Evolutionary conservation across 2,888 invertebrate species (phyloP).

Genomic region (Chrysomela aeneicollis): DNA sequence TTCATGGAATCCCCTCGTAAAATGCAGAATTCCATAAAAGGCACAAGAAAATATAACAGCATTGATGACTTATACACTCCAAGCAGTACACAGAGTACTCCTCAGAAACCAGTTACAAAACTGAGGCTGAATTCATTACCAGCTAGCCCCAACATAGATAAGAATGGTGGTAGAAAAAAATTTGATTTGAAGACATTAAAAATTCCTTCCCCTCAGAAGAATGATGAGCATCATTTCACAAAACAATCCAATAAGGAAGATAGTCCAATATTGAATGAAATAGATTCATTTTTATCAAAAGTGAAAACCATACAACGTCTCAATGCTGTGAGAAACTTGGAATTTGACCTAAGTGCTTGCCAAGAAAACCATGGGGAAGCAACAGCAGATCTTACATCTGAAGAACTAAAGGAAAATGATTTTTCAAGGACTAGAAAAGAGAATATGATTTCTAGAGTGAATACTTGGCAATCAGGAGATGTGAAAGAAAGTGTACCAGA

Average conservation of each 20-base stretch:
- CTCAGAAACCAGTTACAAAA: conserved; percentile 55
- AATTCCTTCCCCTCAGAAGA: conserved; percentile 31
- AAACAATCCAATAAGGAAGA: conserved; percentile 28
- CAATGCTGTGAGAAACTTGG: conserved; percentile 49
- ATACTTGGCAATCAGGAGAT: conserved; percentile 53
- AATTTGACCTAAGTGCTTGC: conserved; percentile 45
- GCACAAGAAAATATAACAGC: conserved; percentile 48
- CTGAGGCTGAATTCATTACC: conserved; percentile 54
- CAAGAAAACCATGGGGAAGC: not conserved
- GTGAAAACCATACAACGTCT: conserved; percentile 53
- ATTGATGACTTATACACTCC: conserved; percentile 49
- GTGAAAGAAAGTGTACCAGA: conserved; percentile 57
- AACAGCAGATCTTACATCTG: conserved; percentile 8
- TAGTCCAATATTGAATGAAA: conserved; percentile 48
- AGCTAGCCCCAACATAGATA: conserved; percentile 50
- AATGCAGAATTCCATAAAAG: conserved; percentile 36
- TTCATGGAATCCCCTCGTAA: conserved; percentile 33
- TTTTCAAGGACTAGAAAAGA: conserved; percentile 46
- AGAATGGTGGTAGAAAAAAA: conserved; percentile 37
- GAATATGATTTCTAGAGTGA: conserved; percentile 35
- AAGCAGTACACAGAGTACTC: conserved; percentile 57
- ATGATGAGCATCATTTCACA: conserved; percentile 20
- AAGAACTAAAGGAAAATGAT: conserved; percentile 1
- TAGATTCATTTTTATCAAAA: conserved; percentile 57
- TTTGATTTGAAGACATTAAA: conserved; percentile 21